Evolutionary conservation across 2,888 invertebrate genomes (phyloP), one percentile per base, ranked within the genome.

Genomic region (Volucella inanis): DNA sequence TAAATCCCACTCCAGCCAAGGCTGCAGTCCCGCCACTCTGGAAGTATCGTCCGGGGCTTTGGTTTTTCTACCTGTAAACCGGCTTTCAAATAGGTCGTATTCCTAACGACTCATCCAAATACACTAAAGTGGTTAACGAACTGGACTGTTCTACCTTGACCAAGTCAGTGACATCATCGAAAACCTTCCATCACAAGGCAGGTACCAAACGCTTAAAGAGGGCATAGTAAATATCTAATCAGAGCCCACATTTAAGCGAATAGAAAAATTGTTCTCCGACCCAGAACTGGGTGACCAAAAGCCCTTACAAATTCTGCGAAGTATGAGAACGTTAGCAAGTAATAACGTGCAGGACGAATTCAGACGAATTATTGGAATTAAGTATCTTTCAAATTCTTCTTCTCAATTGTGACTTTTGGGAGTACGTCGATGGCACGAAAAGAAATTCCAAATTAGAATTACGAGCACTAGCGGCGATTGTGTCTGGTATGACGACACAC

Each of bases 141-240:
- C 18, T 54, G 15, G 54, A 54, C 18, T 54, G n/a, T n/a, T n/a
- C n/a, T n/a, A n/a, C n/a, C n/a, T 43, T 10, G 43, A 43, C 15
- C 52, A 52, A 52, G 55, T 55, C 8, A 55, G 31, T 15, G 55
- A 55, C 22, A 55, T 55, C 38, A 55, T 55, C 18, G 31, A 55
- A 12, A 55, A 55, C 10, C 55, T 4, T 8, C 31, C 31, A 12
- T 11, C 8, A 31, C 55, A 31, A 22, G 31, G 31, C 2, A 55
- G 8, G 38, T 55, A 55, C 12, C 22, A 55, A 55, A 55, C 38
- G 3, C 22, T 55, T 55, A 22, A 55, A 3, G 55, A 55, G 6
- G 31, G 31, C 8, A 55, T 55, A 55, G 31, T 55, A 15, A 55
- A 55, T 31, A 55, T 31, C 31, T 55, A 3, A 3, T 31, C 12